phyloP scores from a whole-genome alignment of 2,888 invertebrate species.

The Gortyna flavago region DNA sequence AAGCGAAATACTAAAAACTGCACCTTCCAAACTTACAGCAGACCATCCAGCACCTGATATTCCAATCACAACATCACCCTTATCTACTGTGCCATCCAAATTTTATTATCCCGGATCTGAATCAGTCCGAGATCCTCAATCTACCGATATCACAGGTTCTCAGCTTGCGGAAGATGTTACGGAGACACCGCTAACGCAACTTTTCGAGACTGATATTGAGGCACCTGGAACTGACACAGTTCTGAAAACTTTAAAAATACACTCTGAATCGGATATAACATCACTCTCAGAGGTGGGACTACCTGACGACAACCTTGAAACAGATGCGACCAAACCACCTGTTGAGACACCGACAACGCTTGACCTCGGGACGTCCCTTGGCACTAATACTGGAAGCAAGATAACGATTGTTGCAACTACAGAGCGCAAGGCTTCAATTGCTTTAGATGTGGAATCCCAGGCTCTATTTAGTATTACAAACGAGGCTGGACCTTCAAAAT shows the following conservation, averaged over 20 bases:
- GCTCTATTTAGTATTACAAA: not conserved
- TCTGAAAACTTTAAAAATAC: slow-evolving; percentile 19
- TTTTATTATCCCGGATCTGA: not conserved
- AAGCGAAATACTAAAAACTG: not conserved
- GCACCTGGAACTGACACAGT: not conserved
- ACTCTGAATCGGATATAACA: slow-evolving; percentile 20
- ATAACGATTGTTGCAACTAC: not conserved
- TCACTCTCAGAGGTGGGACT: not conserved
- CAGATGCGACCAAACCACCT: not conserved
- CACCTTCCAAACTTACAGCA: not conserved
- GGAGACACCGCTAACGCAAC: not conserved
- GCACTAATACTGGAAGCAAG: not conserved
- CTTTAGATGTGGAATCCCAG: not conserved
- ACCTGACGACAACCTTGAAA: not conserved
- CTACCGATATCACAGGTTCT: not conserved
- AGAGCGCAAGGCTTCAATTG: not conserved
- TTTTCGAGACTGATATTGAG: not conserved
- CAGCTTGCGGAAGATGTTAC: not conserved
- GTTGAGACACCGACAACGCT: not conserved
- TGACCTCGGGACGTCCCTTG: not conserved
- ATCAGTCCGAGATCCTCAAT: slow-evolving; percentile 3
- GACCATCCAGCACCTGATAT: slow-evolving; percentile 3
- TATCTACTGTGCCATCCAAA: not conserved
- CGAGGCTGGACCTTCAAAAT: slow-evolving; percentile 20
- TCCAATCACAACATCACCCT: not conserved